Evolutionary conservation across 2,888 invertebrate genomes (phyloP).

Genomic region (Nomada fucata): DNA sequence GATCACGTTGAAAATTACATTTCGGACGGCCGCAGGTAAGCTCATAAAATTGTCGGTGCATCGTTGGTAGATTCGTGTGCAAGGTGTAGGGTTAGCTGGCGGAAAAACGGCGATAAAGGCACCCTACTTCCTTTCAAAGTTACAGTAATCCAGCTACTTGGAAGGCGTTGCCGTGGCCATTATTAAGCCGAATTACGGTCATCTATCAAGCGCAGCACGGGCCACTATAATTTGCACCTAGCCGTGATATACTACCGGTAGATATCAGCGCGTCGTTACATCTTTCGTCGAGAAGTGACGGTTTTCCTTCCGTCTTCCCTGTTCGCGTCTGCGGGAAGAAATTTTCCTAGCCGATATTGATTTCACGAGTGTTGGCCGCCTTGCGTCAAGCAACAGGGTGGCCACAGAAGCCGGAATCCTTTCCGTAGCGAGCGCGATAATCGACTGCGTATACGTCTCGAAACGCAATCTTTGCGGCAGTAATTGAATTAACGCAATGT

Average conservation of each 20-base stretch:
- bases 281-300: constrained; percentile 41
- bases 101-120: constrained; percentile 53
- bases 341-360: background rate
- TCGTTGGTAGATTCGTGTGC: constrained; percentile 7
- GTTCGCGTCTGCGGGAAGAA: background rate
- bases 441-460: constrained; percentile 10
- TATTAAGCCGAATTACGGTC: constrained; percentile 69
- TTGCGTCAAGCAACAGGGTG: constrained; percentile 14
- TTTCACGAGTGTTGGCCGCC: constrained; percentile 10
- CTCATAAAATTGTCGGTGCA: background rate
- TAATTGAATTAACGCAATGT: constrained; percentile 61
- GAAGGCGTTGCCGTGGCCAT: constrained; percentile 68
- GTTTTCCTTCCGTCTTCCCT: constrained; percentile 5
- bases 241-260: constrained; percentile 60
- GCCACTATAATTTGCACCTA: constrained; percentile 66
- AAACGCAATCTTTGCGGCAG: constrained; percentile 50
- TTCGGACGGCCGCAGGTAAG: background rate
- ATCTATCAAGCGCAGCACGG: constrained; percentile 68
- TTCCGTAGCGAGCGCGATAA: constrained; percentile 8
- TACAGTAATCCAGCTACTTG: constrained; percentile 64
- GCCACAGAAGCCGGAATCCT: constrained; percentile 11
- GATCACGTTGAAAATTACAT: too few relatives aligned
- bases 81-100: constrained; percentile 8
- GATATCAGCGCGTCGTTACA: constrained; percentile 60
- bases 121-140: constrained; percentile 63